Conservation (phyloP, 2,888 invertebrate genomes). For the Orchesellides sinensis region DNA sequence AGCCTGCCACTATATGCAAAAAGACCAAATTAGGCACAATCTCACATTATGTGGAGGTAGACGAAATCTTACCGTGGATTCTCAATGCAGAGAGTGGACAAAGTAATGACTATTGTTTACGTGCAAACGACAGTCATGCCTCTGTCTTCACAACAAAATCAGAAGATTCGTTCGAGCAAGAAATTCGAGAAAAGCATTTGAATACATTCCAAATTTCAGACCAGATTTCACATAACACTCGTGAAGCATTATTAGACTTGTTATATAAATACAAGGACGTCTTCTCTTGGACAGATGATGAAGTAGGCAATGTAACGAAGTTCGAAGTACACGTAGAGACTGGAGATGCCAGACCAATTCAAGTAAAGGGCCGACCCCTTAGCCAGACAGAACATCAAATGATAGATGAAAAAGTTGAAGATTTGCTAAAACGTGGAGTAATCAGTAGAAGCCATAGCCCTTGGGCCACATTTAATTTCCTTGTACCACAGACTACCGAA, state of each 20-base stretch:
- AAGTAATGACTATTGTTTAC: neutral
- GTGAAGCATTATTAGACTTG: neutral
- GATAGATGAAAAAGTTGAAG: neutral
- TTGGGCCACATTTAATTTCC: neutral
- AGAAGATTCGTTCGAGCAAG: neutral
- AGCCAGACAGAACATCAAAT: neutral
- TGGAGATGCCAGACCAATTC: neutral
- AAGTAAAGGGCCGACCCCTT: neutral
- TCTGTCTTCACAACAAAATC: neutral
- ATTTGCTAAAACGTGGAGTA: neutral
- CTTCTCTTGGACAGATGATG: constrained; percentile 1
- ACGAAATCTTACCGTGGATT: no score
- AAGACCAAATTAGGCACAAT: neutral
- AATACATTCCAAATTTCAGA: neutral
- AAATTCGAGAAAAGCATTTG: neutral
- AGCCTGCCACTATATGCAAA: neutral
- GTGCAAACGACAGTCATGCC: neutral
- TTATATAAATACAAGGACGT: neutral
- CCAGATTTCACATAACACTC: neutral
- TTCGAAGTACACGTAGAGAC: neutral
- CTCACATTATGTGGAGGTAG: neutral
- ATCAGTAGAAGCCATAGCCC: neutral
- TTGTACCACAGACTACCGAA: neutral
- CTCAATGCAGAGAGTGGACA: no score
- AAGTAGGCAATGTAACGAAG: neutral